Base-by-base conservation (phyloP, 2,113 vertebrate species). In the Ramphastos sulfuratus region DNA sequence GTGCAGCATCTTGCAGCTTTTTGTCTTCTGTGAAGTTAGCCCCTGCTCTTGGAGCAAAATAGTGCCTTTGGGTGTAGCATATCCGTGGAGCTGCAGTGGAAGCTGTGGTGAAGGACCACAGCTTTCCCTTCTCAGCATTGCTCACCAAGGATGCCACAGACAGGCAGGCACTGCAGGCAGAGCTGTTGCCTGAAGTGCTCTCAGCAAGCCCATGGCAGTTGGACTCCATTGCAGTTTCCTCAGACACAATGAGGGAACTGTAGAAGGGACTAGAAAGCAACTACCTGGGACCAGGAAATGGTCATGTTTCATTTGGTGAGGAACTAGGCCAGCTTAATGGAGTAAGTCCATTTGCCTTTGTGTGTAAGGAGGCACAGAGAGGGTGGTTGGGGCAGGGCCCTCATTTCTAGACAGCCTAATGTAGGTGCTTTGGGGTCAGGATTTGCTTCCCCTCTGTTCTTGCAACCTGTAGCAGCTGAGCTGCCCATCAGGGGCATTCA, bases 121-220 rank as follows among this genome's bases (percentile, higher is more conserved):
- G 61, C 37, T 77, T 31, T 74, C 25, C 16, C 13, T 28, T 30
- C 39, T 59, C 15, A 28, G 28, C 21, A 3, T 15, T 25, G 30
- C 73, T 88, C 48, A 13, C 27, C 14, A 8, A 17, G 33, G n/a
- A 2, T 1, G 3, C n/a, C 12, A 2, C 7, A 3, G 2, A 1
- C 15, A 0, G 16, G 48, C 15, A 12, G 44, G 25, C 31, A 2
- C 44, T 74, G 66, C 21, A 56, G 42, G 31, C 9, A 59, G 33
- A 50, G 37, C 10, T 7, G 15, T 54, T 16, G 9, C 16, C 0
- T 15, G 3, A 10, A 35, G 50, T 5, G 21, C 4, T 14, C 27
- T 72, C 58, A 72, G 64, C 88, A 46, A 3, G 3, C 35, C 55
- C 20, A 33, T 50, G 58, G 63, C 44, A 46, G 13, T 27, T 61